Conservation (phyloP, 2,888 invertebrate species). For the Sarcophaga rosellei region DNA sequence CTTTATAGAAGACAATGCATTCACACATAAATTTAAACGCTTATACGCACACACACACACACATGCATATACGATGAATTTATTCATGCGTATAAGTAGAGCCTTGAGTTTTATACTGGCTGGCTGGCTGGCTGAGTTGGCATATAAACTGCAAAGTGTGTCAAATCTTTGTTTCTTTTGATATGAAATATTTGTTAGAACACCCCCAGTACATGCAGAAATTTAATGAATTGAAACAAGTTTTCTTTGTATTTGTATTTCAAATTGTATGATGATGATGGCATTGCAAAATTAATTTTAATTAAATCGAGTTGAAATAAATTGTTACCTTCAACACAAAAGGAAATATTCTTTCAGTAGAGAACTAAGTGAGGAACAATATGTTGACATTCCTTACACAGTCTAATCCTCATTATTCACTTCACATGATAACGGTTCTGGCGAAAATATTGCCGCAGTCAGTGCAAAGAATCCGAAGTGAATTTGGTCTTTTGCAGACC, state of each 20-base stretch:
- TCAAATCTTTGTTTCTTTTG: conserved; percentile 51
- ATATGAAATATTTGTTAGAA: background rate
- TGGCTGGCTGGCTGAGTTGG: too few species aligned
- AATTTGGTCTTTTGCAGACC: too few species aligned
- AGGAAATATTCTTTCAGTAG: too few species aligned
- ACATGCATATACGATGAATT: background rate
- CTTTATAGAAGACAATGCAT: conserved; percentile 1
- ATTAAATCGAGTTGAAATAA: conserved; percentile 50
- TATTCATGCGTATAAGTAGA: conserved; percentile 13
- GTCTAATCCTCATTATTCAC: too few species aligned
- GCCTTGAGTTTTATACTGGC: conserved; percentile 31
- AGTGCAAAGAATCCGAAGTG: too few species aligned
- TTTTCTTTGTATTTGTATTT: conserved; percentile 5
- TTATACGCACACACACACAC: background rate
- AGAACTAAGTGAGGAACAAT: too few species aligned
- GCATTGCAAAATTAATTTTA: conserved; percentile 66
- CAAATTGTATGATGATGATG: background rate
- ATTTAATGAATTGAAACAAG: too few species aligned
- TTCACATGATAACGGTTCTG: too few species aligned
- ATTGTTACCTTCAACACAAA: too few species aligned
- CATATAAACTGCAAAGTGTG: conserved; percentile 45
- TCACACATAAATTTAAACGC: background rate
- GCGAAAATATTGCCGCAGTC: too few species aligned
- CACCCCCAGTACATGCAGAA: background rate
- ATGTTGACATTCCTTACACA: too few species aligned